Conservation (phyloP, 2,888 invertebrate species). For the Agriopis leucophaearia region DNA sequence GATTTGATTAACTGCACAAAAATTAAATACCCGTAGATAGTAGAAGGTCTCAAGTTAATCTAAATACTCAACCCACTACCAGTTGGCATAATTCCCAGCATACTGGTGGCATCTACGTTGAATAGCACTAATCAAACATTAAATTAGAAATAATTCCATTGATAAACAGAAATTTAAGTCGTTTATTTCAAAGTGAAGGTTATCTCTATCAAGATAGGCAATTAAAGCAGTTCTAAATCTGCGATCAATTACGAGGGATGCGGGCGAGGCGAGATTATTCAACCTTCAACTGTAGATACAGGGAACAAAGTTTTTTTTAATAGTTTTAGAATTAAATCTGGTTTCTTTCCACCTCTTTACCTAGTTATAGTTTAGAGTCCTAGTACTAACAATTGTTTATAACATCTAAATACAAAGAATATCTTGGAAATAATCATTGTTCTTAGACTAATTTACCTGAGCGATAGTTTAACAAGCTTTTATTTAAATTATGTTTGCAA, state of each 20-base stretch:
- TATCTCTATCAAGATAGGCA: conserved; percentile 11
- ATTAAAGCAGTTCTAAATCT: conserved; percentile 17
- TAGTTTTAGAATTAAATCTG: no score
- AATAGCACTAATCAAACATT: background rate
- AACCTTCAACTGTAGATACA: conserved; percentile 9
- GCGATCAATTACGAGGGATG: conserved; percentile 27
- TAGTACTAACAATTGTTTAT: no score
- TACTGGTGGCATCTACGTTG: background rate
- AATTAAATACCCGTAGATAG: no score
- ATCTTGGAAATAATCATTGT: background rate
- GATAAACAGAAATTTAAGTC: conserved; percentile 1
- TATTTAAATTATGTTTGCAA: no score
- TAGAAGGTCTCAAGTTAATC: background rate
- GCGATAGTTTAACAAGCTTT: no score
- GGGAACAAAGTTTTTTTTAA: background rate
- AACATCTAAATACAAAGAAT: no score
- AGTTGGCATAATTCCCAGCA: background rate
- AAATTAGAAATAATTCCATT: background rate
- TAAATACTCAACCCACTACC: background rate
- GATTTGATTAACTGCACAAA: no score
- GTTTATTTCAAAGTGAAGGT: conserved; percentile 4
- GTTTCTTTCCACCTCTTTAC: no score
- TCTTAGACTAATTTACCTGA: no score
- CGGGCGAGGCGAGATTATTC: conserved; percentile 9
- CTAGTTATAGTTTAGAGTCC: no score